Percentiles rank a stretch among this genome's conserved stretches.
Evolutionary conservation across 2,888 invertebrate species (phyloP).

Genomic region (Drosophila dives): DNA sequence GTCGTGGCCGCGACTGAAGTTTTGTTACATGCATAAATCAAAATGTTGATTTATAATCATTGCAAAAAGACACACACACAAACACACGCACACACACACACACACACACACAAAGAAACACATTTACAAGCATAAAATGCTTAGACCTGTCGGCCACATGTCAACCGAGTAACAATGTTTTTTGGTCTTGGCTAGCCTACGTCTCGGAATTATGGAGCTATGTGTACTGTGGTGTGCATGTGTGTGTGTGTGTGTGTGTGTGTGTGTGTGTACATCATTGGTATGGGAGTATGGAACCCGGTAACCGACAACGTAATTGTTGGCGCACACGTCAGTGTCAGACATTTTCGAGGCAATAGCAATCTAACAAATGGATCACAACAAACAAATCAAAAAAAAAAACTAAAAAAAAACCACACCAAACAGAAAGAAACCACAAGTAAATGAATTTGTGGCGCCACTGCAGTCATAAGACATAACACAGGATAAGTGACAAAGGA

Average conservation of each 20-base stretch:
- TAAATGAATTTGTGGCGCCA: conserved; percentile 39
- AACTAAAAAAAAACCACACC: not conserved
- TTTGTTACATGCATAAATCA: conserved; percentile 74
- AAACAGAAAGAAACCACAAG: conserved; percentile 14
- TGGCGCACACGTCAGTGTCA: conserved; percentile 63
- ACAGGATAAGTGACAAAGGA: conserved; percentile 34
- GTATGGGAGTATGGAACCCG: conserved; percentile 3
- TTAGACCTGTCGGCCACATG: conserved; percentile 64
- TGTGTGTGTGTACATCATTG: not conserved
- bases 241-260: not conserved
- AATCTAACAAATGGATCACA: conserved; percentile 35
- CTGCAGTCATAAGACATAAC: conserved; percentile 33
- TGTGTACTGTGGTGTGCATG: not conserved
- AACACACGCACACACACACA: conserved; percentile 25
- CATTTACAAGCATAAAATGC: conserved; percentile 17
- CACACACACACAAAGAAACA: conserved; percentile 24
- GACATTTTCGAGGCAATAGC: conserved; percentile 32
- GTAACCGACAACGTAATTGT: conserved; percentile 46
- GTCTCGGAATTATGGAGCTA: not conserved
- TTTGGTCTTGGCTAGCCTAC: conserved; percentile 16
- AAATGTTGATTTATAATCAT: conserved; percentile 76
- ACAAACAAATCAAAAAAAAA: conserved; percentile 12
- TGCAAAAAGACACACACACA: conserved; percentile 63
- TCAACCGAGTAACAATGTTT: conserved; percentile 49
- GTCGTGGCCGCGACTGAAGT: conserved; percentile 58